Base-by-base conservation (phyloP, 2,888 invertebrate genomes). In the Drosophila eohydei region DNA sequence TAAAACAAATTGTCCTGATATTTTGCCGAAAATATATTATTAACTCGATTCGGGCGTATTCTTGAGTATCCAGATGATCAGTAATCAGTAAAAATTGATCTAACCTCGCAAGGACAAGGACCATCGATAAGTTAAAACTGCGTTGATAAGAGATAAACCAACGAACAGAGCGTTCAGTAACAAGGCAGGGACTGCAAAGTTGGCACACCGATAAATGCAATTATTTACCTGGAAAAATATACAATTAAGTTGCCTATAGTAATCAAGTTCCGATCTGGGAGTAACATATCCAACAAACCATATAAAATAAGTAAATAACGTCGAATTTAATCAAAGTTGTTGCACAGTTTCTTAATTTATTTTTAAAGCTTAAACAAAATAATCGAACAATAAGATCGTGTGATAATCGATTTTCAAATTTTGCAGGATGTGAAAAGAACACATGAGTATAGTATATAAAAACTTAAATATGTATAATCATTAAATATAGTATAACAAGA, bases 321-420 rank as follows among this genome's bases (percentile, higher is more conserved):
- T 3, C 21, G 16, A 9, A 30, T 16, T 40, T 8, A 16, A 48
- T 16, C 50, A 8, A 30, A 26, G 32, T 44, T 30, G 14, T 71
- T 78, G 32, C 62, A 78, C 56, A 77, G 28, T 44, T 68, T 57
- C 50, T 68, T 32, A 9, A 56, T 63, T 71, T 57, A 69, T 69
- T 80, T 58, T 12, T 55, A 40, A 64, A 59, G 40, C 51, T 64
- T 64, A 76, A 58, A 56, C 14, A 52, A 65, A 69, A 50, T 44
- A 32, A 60, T 48, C 14, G 41, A 65, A 68, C 67, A 78, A 62
- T 63, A 41, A 26, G 43, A 67, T 38, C 44, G 54, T n/a, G 30
- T 46, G 6, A 59, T 60, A 43, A 54, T 57, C 21, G 28, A 66
- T 41, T 43, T 54, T 51, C 6, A 50, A 50, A 43, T 36, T 51